These are phyloP conservation scores for Temnothorax longispinosus DNA, from an alignment of 1,140 invertebrate species.

Conservation along the genomic window DNA sequence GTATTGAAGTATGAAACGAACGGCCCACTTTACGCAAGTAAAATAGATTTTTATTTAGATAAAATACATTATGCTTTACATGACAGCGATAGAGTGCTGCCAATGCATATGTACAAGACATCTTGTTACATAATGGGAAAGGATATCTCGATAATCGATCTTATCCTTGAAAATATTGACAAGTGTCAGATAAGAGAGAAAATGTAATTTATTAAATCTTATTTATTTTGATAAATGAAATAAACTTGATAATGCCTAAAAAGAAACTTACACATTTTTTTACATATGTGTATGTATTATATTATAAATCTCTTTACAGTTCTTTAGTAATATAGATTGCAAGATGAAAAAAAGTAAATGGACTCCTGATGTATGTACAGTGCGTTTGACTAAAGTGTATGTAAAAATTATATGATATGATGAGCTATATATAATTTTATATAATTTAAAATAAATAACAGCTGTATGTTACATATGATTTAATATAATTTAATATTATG, in stretches of 20 bases:
- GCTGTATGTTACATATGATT: too few relatives aligned
- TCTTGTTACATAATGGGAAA: constrained; percentile 73
- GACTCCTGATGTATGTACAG: too few relatives aligned
- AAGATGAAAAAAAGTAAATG: not conserved
- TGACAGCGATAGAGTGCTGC: not conserved
- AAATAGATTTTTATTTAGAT: constrained; percentile 87
- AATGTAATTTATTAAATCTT: constrained; percentile 20
- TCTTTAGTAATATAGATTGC: not conserved
- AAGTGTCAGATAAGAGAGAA: constrained; percentile 41
- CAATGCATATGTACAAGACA: too few relatives aligned
- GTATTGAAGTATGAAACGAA: constrained; percentile 83
- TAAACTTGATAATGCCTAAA: not conserved
- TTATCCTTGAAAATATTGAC: constrained; percentile 71
- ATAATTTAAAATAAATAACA: too few relatives aligned
- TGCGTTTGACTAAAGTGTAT: too few relatives aligned
- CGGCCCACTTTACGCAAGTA: constrained; percentile 78
- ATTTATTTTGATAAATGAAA: constrained; percentile 30
- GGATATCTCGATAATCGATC: constrained; percentile 78
- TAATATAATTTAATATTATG: too few relatives aligned
- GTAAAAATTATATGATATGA: too few relatives aligned
- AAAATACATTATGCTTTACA: constrained; percentile 76
- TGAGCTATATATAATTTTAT: too few relatives aligned
- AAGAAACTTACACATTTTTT: not conserved
- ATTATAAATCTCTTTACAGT: too few relatives aligned
- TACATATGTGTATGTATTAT: not conserved